phyloP scores from a whole-genome alignment of 2,888 invertebrate genomes.

The Bellardia bayeri region DNA sequence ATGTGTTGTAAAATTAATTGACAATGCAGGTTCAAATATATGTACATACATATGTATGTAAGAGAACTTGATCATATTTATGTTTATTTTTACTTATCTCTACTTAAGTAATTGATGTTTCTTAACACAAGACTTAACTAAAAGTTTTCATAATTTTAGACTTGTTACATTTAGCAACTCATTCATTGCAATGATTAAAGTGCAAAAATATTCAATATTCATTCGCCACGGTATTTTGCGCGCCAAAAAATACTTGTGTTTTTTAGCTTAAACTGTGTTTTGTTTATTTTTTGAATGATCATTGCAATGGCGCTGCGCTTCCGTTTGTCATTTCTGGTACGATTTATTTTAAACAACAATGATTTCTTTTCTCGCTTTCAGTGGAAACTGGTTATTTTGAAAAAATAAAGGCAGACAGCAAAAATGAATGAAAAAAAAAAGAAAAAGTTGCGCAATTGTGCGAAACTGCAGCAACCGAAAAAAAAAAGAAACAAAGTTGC shows the following conservation, averaged over 20 bases:
- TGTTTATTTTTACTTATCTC: not conserved
- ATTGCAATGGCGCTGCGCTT: constrained; percentile 65
- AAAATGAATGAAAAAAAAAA: constrained; percentile 7
- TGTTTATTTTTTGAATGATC: constrained; percentile 41
- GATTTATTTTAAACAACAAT: constrained; percentile 50
- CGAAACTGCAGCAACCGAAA: constrained; percentile 54
- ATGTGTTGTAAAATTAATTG: not conserved
- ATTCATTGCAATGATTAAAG: not conserved
- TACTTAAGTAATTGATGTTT: too few species aligned
- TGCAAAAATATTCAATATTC: not conserved
- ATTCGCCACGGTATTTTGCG: constrained; percentile 40
- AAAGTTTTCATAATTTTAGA: constrained; percentile 9
- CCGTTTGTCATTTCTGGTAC: constrained; percentile 72
- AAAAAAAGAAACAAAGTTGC: constrained; percentile 22
- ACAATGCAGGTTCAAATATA: not conserved
- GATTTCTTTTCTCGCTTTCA: constrained; percentile 67
- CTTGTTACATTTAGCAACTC: constrained; percentile 33
- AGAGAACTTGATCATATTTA: not conserved
- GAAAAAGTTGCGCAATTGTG: constrained; percentile 69
- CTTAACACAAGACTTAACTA: not conserved
- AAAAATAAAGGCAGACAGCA: constrained; percentile 17
- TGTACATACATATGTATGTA: not conserved
- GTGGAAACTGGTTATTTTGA: constrained; percentile 68
- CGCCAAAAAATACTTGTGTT: constrained; percentile 61
- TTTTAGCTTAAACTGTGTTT: constrained; percentile 36